Conservation (phyloP, 2,888 invertebrate species). For the Fragum sueziense region DNA sequence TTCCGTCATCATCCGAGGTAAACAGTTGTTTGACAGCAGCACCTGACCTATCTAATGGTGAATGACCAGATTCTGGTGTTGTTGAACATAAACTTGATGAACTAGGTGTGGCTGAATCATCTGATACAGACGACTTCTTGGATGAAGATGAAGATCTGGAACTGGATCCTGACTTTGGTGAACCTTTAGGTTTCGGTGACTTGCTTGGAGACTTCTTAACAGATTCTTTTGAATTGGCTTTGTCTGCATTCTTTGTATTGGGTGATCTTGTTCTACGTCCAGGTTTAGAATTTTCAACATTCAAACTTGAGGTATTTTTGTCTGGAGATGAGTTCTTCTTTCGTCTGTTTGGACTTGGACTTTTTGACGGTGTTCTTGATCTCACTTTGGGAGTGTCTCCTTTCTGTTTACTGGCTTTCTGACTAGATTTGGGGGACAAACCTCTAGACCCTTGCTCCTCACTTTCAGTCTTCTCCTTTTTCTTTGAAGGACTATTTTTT, state of each 20-base stretch:
- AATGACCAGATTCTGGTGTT: background rate
- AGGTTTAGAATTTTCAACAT: background rate
- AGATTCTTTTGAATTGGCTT: constrained; percentile 53
- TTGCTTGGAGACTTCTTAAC: constrained; percentile 48
- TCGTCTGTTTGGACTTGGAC: constrained; percentile 37
- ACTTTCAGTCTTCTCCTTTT: constrained; percentile 2
- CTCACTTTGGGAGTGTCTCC: constrained; percentile 1
- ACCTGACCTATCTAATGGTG: constrained; percentile 1
- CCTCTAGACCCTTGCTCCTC: background rate
- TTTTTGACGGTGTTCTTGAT: constrained; percentile 29
- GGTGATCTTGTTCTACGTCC: constrained; percentile 52
- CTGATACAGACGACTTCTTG: background rate
- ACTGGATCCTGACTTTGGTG: constrained; percentile 26
- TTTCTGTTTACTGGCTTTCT: background rate
- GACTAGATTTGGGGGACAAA: constrained; percentile 11
- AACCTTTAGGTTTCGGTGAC: constrained; percentile 15
- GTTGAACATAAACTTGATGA: constrained; percentile 1
- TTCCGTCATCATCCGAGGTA: background rate
- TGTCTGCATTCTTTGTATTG: constrained; percentile 55
- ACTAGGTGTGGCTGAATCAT: background rate
- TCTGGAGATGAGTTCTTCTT: background rate
- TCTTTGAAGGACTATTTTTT: constrained; percentile 18
- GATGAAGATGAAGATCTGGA: constrained; percentile 21
- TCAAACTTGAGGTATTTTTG: background rate
- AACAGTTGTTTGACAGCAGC: constrained; percentile 8